phyloP scores from a whole-genome alignment of 1,140 invertebrate species.

The Sycophila sp. region DNA sequence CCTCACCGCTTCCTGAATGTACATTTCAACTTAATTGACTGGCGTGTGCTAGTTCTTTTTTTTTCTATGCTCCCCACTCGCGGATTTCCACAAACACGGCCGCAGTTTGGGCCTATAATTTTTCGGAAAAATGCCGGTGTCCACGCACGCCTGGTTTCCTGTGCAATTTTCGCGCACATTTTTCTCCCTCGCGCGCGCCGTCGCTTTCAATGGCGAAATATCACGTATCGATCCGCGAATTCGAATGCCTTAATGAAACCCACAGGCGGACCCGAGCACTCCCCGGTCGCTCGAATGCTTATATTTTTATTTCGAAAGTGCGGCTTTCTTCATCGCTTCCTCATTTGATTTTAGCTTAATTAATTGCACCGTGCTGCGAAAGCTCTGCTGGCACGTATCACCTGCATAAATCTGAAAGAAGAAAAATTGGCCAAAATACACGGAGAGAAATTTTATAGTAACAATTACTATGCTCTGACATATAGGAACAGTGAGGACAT shows the following conservation, averaged over 20 bases:
- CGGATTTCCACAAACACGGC: not conserved
- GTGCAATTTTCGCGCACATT: constrained; percentile 16
- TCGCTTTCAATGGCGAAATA: not conserved
- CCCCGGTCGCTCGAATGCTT: constrained; percentile 5
- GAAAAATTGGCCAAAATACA: too few relatives aligned
- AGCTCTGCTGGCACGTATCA: too few relatives aligned
- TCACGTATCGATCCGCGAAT: constrained; percentile 14
- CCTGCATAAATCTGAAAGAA: too few relatives aligned
- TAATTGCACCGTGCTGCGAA: constrained; percentile 2
- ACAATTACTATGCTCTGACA: too few relatives aligned
- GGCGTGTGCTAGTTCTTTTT: not conserved
- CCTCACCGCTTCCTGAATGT: constrained; percentile 36
- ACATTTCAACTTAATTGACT: constrained; percentile 36
- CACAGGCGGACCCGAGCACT: too few relatives aligned
- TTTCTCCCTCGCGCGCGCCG: not conserved
- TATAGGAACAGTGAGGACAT: too few relatives aligned
- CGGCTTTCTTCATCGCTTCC: constrained; percentile 15
- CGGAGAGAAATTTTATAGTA: too few relatives aligned
- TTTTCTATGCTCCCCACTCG: not conserved
- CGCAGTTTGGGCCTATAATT: constrained; percentile 19
- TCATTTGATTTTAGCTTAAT: constrained; percentile 28
- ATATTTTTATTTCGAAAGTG: constrained; percentile 26
- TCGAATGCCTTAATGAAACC: too few relatives aligned
- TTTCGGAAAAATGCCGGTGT: constrained; percentile 24
- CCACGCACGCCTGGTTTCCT: constrained; percentile 2